Evolutionary conservation across 2,113 vertebrate genomes (phyloP), one percentile per base, ranked within the genome.

Genomic region (Rattus norvegicus): DNA sequence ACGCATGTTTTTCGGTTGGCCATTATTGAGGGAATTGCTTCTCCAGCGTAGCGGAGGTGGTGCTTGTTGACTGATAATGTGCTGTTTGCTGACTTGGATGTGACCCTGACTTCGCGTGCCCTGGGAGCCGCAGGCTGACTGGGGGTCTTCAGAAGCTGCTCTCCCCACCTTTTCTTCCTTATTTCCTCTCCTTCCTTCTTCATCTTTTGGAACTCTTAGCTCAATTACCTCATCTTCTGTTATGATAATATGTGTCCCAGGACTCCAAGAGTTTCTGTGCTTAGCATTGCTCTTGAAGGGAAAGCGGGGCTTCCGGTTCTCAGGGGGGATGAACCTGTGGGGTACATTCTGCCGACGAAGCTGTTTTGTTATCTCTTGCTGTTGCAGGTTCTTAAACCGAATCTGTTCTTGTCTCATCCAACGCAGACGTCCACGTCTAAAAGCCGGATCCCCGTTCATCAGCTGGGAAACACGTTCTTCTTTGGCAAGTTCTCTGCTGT

Each of bases 231-330:
- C 99, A 75, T 99, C 97, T 92, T 99, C 99, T 11, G 99, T 99
- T 93, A 99, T 99, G 69, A 99, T 99, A 76, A 99, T 99, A 47
- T 99, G 99, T 0, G 99, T 99, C 39, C 99, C 99, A 0, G 99
- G 99, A 75, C 99, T 99, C 99, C 99, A 99, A 0, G 99, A 99
- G 98, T 99, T 99, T 96, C 99, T 99, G 93, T 99, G 99, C 47
- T 99, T 99, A 36, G 99, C 99, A 96, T 99, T 99, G 98, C 99
- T 99, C 98, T 99, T 99, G 98, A 99, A 99, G 26, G 99, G 99
- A 94, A 99, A 99, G 0, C 99, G 99, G 5, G 99, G 99, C 96
- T 99, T 99, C 89, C 99, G 99, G 73, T 99, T 99, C 94, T 99
- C 99, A 1, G 99, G 99, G 0, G 99, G 99, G 95, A 99, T 99